Base-by-base conservation (phyloP, 2,113 vertebrate genomes). In the Chroicocephalus ridibundus region DNA sequence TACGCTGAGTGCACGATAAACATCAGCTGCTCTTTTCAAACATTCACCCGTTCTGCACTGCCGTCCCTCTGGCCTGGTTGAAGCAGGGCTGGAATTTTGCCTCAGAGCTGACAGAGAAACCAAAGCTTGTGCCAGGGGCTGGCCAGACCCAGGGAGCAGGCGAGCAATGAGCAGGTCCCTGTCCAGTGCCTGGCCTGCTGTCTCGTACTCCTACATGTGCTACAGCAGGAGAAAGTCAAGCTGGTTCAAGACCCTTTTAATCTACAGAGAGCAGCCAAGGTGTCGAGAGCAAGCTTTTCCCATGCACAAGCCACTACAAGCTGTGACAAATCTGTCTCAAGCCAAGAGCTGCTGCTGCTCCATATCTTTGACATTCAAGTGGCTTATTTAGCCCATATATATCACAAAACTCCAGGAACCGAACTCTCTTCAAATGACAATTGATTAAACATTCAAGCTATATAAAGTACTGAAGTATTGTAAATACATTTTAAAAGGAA, bases 391-490 rank as follows among this genome's bases (percentile, higher is more conserved):
- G 89, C 66, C 80, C 62, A 52, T 51, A 90, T 75, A 74, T 87
- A 95, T 97, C 94, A 90, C 70, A 80, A 75, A 95, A 69, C 81
- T 83, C 46, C 87, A 88, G 92, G 88, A 96, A 94, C 76, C 64
- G 80, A 95, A 71, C 44, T 90, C 21, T 64, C 47, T 60, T 16
- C 81, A 96, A 91, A 96, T 88, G 91, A 90, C 75, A 96, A 96
- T 94, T 96, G 94, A 97, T 97, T 86, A 97, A 93, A 91, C 81
- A 89, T 96, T 94, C 90, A 91, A 91, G 83, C 89, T 94, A 88
- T 82, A 92, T 85, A 95, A 97, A 92, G 90, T 71, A 93, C 91
- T 66, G 66, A 81, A 82, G 80, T 64, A 96, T 93, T 94, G 89
- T 93, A 87, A 96, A 93, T 96, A 96, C 91, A 81, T 90, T 96